These are phyloP conservation scores for Neodiprion virginianus DNA, from an alignment of 1,140 invertebrate genomes.

Conservation along the genomic window DNA sequence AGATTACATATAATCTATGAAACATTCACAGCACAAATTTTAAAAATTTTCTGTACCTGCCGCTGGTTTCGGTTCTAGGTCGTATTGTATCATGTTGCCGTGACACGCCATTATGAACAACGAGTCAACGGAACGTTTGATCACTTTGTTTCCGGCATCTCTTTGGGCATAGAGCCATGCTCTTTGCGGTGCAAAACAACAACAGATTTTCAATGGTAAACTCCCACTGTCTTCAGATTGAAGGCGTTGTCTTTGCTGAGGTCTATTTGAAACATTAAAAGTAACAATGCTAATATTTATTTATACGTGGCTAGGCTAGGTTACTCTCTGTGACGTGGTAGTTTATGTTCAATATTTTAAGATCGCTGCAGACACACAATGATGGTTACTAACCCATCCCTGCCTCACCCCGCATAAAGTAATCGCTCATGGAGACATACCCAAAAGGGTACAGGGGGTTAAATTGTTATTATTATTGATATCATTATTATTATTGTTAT, in stretches of 20 bases:
- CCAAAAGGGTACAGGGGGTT: too few relatives aligned
- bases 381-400: too few relatives aligned
- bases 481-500: too few relatives aligned
- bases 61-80: slow-evolving; percentile 82
- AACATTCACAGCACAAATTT: slow-evolving; percentile 17
- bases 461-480: too few relatives aligned
- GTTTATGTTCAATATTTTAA: too few relatives aligned
- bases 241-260: slow-evolving; percentile 67
- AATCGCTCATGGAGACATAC: too few relatives aligned
- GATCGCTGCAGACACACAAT: too few relatives aligned
- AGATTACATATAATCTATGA: slow-evolving; percentile 4
- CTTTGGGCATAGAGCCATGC: slow-evolving; percentile 74
- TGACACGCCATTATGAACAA: slow-evolving; percentile 90
- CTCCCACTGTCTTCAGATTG: slow-evolving; percentile 71
- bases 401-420: too few relatives aligned
- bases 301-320: too few relatives aligned
- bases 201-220: slow-evolving; percentile 75
- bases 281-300: not conserved
- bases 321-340: too few relatives aligned
- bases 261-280: slow-evolving; percentile 34
- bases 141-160: slow-evolving; percentile 61
- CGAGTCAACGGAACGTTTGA: slow-evolving; percentile 75
- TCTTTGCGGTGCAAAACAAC: slow-evolving; percentile 77
- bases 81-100: slow-evolving; percentile 89
- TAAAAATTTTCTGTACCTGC: slow-evolving; percentile 59